Evolutionary conservation across 2,888 invertebrate genomes (phyloP).

Genomic region (Boloria selene): DNA sequence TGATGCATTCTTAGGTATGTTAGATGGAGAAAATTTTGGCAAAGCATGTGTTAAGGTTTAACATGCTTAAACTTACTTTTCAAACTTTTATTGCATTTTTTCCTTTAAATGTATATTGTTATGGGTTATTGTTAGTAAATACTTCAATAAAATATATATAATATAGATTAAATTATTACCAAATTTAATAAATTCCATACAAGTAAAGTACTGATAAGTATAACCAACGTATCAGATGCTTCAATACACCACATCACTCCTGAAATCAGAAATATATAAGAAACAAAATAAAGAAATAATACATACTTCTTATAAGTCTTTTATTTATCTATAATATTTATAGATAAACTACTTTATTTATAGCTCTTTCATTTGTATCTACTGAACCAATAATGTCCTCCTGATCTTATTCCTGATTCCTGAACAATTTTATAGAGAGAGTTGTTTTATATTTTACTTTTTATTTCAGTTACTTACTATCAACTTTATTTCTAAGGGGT

Average conservation of each 20-base stretch:
- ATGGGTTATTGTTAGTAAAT: no score
- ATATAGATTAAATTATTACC: slow-evolving; percentile 47
- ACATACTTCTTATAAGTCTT: not conserved
- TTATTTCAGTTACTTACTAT: no score
- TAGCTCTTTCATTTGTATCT: no score
- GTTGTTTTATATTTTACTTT: no score
- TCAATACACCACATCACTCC: slow-evolving; percentile 72
- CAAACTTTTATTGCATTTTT: no score
- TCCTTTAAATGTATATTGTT: not conserved
- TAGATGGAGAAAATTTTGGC: slow-evolving; percentile 70
- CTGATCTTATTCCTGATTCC: no score
- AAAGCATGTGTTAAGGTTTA: slow-evolving; percentile 83
- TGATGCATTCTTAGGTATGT: slow-evolving; percentile 82
- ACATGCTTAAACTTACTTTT: not conserved
- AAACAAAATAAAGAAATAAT: not conserved
- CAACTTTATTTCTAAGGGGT: no score
- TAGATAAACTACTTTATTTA: no score
- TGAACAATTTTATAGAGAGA: no score
- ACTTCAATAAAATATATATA: no score
- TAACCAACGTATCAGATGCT: slow-evolving; percentile 63
- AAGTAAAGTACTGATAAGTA: slow-evolving; percentile 62
- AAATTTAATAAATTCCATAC: slow-evolving; percentile 64
- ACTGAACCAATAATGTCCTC: no score
- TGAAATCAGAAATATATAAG: slow-evolving; percentile 44
- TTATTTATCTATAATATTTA: no score